These are phyloP conservation scores for Rhinoraja longicauda DNA, from an alignment of 2,797 vertebrate species.

Conservation along the genomic window DNA sequence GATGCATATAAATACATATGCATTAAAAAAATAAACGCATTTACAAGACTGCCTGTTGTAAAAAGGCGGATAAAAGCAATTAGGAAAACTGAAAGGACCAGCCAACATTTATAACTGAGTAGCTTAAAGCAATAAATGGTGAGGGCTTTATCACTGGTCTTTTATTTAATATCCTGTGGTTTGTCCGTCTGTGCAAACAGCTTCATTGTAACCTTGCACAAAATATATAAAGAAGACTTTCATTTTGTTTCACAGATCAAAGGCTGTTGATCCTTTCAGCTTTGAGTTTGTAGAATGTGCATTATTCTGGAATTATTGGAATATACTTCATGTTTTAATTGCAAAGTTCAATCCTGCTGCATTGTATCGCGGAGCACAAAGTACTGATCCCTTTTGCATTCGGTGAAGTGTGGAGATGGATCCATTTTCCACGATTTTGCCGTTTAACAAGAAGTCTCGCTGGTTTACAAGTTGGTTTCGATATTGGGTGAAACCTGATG, in stretches of 20 bases:
- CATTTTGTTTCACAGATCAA: slow-evolving; percentile 47
- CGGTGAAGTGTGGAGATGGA: background rate
- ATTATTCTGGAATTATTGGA: background rate
- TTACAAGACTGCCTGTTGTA: slow-evolving; percentile 33
- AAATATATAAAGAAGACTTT: slow-evolving; percentile 42
- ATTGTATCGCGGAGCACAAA: background rate
- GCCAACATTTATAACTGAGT: background rate
- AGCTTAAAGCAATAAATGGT: slow-evolving; percentile 15
- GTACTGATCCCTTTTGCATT: background rate
- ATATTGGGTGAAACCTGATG: background rate
- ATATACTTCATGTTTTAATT: background rate
- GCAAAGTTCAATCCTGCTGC: background rate
- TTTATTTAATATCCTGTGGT: slow-evolving; percentile 46
- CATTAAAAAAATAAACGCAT: slow-evolving; percentile 19
- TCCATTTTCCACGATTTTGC: background rate
- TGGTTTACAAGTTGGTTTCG: background rate
- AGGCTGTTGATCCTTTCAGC: slow-evolving; percentile 56
- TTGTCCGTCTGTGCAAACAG: slow-evolving; percentile 53
- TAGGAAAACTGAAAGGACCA: slow-evolving; percentile 44
- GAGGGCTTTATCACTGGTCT: slow-evolving; percentile 43
- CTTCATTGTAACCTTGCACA: slow-evolving; percentile 44
- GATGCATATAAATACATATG: slow-evolving; percentile 12
- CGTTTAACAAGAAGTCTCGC: background rate
- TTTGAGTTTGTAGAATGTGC: slow-evolving; percentile 46
- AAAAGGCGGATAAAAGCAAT: slow-evolving; percentile 52